These are phyloP conservation scores for Lycaon pictus DNA, from an alignment of 2,113 vertebrate species.

Conservation along the genomic window DNA sequence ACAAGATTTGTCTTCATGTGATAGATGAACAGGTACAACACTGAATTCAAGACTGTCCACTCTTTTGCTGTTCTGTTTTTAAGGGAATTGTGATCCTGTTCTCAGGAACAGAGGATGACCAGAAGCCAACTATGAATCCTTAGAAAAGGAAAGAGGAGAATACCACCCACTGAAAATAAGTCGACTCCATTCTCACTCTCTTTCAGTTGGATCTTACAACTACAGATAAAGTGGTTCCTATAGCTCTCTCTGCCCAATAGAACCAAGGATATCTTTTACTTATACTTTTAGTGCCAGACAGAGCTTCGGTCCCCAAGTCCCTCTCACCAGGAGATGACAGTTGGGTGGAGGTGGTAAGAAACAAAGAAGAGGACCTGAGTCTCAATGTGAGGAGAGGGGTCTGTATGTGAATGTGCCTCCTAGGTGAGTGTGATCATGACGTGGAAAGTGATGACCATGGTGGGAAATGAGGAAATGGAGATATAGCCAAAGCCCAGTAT, in stretches of 20 bases:
- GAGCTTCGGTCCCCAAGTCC: not conserved
- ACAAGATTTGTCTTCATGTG: not conserved
- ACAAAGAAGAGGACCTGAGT: not conserved
- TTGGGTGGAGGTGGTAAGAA: not conserved
- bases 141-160: not conserved
- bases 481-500: not conserved
- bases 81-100: not conserved
- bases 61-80: not conserved
- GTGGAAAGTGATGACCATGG: not conserved
- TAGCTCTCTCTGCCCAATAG: not conserved
- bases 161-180: not conserved
- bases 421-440: not conserved
- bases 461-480: not conserved
- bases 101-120: not conserved
- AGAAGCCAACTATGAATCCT: not conserved
- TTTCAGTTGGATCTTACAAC: not conserved
- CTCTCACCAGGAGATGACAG: not conserved
- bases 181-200: not conserved
- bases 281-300: not conserved
- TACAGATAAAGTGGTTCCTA: not conserved
- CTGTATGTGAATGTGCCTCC: not conserved
- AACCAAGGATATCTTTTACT: not conserved
- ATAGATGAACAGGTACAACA: not conserved
- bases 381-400: not conserved
- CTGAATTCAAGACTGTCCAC: not conserved